phyloP scores from a whole-genome alignment of 2,797 vertebrate species.

The Macropus fuliginosus region DNA sequence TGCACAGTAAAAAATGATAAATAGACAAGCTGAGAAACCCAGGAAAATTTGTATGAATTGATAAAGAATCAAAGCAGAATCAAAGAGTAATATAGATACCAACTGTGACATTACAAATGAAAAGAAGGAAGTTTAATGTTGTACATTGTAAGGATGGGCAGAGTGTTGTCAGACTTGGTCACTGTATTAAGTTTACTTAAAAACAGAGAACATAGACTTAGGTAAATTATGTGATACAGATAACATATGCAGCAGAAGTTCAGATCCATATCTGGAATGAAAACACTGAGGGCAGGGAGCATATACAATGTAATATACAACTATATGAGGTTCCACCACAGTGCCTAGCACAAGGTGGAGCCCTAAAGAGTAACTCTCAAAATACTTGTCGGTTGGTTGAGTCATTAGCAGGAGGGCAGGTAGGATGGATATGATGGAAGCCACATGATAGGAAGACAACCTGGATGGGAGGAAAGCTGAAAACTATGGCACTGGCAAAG shows the following conservation, averaged over 20 bases:
- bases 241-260: neutral
- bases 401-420: neutral
- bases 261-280: neutral
- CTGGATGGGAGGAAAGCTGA: neutral
- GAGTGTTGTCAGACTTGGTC: neutral
- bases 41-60: neutral
- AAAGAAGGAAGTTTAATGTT: neutral
- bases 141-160: neutral
- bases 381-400: neutral
- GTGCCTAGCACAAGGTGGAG: neutral
- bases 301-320: neutral
- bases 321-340: neutral
- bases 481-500: neutral
- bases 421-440: neutral
- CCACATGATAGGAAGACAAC: neutral
- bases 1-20: neutral
- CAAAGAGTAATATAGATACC: neutral
- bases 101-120: neutral
- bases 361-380: neutral
- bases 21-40: neutral
- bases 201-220: neutral
- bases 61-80: neutral
- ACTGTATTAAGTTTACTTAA: neutral
- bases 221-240: neutral
- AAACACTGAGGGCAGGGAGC: neutral